phyloP scores from a whole-genome alignment of 2,113 vertebrate species.

The Nothoprocta perdicaria region DNA sequence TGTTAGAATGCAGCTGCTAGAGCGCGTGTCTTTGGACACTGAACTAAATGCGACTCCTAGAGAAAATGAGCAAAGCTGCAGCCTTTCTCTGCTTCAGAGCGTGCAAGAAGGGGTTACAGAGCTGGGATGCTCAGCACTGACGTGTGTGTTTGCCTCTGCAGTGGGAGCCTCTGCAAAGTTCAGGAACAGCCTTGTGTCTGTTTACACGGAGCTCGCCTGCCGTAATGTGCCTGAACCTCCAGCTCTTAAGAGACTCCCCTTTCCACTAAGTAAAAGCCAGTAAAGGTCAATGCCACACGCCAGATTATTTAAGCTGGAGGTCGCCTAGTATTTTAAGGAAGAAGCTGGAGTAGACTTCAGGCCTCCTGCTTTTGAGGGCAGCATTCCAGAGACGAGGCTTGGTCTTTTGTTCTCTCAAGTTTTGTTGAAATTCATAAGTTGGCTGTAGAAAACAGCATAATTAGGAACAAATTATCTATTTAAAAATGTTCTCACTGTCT shows the following conservation, averaged over 20 bases:
- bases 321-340: background rate
- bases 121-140: background rate
- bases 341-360: background rate
- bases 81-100: background rate
- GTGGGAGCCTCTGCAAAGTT: constrained; percentile 62
- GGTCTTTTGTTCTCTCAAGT: background rate
- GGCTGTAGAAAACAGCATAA: background rate
- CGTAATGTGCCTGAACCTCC: background rate
- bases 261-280: background rate
- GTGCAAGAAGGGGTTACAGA: constrained; percentile 32
- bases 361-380: background rate
- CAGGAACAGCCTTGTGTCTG: background rate
- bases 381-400: background rate
- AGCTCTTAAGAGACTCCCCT: background rate
- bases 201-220: constrained; percentile 28
- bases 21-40: background rate
- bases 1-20: background rate
- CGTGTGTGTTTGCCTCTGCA: rapidly evolving
- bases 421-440: background rate
- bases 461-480: background rate
- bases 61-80: background rate
- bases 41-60: background rate
- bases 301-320: background rate
- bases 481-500: background rate
- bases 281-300: constrained; percentile 56